These are phyloP conservation scores for Candoia aspera DNA, from an alignment of 2,113 vertebrate species.

Conservation along the genomic window DNA sequence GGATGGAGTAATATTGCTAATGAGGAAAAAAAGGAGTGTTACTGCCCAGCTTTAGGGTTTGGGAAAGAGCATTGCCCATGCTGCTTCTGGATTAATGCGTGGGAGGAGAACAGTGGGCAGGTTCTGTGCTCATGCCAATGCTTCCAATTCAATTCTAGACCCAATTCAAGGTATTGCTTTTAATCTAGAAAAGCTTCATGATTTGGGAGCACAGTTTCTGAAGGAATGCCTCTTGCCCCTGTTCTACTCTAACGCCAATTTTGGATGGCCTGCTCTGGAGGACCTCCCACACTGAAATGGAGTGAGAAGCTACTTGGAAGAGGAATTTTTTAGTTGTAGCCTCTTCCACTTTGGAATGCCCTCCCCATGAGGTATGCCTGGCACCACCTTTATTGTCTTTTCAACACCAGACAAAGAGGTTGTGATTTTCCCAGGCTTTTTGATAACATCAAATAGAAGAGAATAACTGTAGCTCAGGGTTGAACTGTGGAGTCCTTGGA, in stretches of 20 bases:
- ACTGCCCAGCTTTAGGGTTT: neutral
- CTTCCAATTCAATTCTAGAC: neutral
- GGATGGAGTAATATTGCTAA: neutral
- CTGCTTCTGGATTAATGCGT: neutral
- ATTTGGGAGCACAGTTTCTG: neutral
- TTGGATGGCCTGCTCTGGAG: neutral
- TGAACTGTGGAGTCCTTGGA: neutral
- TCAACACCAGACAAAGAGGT: neutral
- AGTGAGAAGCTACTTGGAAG: neutral
- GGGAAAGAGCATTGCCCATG: neutral
- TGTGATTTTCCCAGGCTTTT: neutral
- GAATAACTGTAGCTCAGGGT: neutral
- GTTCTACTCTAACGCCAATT: neutral
- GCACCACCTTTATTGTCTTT: neutral
- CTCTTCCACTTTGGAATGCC: neutral
- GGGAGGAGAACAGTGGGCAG: neutral
- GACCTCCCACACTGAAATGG: neutral
- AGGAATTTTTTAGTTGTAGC: neutral
- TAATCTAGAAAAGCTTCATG: neutral
- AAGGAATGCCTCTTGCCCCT: neutral
- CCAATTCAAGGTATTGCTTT: neutral
- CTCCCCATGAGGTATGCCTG: neutral
- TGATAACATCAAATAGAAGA: neutral
- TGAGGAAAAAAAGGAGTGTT: neutral
- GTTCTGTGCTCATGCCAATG: neutral